phyloP scores from a whole-genome alignment of 2,113 vertebrate species.

The Lucifuga dentata region DNA sequence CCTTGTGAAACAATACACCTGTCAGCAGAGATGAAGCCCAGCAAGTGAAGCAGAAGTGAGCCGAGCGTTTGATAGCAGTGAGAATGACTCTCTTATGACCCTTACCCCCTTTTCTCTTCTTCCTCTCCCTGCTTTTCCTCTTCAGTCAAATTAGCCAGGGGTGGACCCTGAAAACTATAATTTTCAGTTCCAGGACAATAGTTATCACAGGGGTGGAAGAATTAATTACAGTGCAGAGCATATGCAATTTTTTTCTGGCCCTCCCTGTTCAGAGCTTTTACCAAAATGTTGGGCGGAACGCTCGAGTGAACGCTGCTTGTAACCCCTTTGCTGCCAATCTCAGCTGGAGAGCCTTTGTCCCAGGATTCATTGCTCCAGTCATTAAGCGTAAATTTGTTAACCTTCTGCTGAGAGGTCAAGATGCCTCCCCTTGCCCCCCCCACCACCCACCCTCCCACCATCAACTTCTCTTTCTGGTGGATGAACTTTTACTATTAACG shows the following conservation, averaged over 20 bases:
- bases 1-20: constrained; percentile 97
- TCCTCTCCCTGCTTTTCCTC: constrained; percentile 80
- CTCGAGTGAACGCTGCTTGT: constrained; percentile 77
- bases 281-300: constrained; percentile 74
- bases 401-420: constrained; percentile 78
- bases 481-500: constrained; percentile 81
- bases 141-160: constrained; percentile 85
- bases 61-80: constrained; percentile 86
- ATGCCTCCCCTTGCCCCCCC: constrained; percentile 46
- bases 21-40: constrained; percentile 94
- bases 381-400: constrained; percentile 85
- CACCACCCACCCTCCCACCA: constrained; percentile 30
- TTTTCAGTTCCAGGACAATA: constrained; percentile 83
- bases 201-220: constrained; percentile 79
- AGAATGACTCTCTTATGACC: constrained; percentile 90
- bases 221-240: constrained; percentile 85
- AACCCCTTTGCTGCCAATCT: constrained; percentile 78
- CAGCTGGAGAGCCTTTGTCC: constrained; percentile 81
- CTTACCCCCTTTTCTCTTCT: constrained; percentile 78
- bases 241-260: constrained; percentile 77
- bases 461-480: constrained; percentile 65
- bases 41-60: constrained; percentile 96
- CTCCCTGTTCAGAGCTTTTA: constrained; percentile 36
- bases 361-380: constrained; percentile 78
- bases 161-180: constrained; percentile 83